Evolutionary conservation across 2,113 vertebrate genomes (phyloP).

Genomic region (Platysternon megacephalum): DNA sequence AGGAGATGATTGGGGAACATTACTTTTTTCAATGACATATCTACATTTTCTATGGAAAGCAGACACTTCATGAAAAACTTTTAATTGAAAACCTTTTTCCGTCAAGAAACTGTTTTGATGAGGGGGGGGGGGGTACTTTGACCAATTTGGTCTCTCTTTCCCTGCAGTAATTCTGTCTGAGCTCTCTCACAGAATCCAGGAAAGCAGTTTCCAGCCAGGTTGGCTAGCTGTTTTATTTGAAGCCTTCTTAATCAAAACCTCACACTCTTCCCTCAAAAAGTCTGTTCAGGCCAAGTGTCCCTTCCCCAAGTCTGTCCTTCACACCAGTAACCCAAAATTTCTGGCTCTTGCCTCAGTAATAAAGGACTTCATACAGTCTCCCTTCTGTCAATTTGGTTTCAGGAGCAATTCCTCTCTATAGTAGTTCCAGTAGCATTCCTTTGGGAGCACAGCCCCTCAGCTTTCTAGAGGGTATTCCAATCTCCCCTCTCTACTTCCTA

Average conservation of each 20-base stretch:
- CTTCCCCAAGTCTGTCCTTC: neutral
- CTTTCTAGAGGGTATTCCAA: neutral
- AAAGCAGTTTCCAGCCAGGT: neutral
- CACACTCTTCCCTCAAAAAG: neutral
- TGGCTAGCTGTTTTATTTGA: neutral
- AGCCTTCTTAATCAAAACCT: neutral
- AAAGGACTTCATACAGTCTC: neutral
- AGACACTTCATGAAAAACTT: neutral
- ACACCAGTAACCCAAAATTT: neutral
- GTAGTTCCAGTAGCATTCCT: neutral
- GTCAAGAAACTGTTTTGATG: neutral
- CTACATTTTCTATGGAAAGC: neutral
- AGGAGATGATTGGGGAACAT: neutral
- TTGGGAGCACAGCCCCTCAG: neutral
- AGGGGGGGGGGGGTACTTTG: neutral
- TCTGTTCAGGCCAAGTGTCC: neutral
- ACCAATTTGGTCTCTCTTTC: neutral
- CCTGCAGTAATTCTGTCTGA: neutral
- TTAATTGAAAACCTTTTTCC: neutral
- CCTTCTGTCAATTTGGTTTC: neutral
- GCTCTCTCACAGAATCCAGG: neutral
- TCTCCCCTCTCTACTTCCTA: neutral
- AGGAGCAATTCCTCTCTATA: neutral
- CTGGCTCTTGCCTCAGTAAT: neutral
- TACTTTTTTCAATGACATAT: neutral